These are phyloP conservation scores for Drosophila busckii DNA, from an alignment of 1,140 invertebrate genomes.

Conservation along the genomic window DNA sequence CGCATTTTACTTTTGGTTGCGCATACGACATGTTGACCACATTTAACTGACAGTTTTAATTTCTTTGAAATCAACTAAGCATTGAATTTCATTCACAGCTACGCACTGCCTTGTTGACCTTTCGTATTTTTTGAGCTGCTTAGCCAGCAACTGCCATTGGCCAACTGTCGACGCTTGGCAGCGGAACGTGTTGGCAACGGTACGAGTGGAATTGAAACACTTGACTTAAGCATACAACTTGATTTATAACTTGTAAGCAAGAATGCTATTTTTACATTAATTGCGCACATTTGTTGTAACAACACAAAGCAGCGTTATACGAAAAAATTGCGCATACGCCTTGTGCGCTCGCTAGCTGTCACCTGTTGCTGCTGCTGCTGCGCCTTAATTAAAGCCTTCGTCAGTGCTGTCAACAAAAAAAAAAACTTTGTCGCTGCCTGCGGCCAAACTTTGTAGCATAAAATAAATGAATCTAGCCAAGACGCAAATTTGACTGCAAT, in stretches of 20 bases:
- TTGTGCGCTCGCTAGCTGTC: constrained; percentile 14
- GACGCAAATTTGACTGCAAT: too few species aligned
- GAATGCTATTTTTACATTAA: constrained; percentile 19
- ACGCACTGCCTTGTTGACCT: too few species aligned
- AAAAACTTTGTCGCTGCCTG: constrained; percentile 40
- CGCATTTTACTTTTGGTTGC: constrained; percentile 3
- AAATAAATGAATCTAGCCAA: constrained; percentile 73
- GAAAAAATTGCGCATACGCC: not conserved
- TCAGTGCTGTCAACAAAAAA: constrained; percentile 1
- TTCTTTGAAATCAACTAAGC: not conserved
- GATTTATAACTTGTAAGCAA: too few species aligned
- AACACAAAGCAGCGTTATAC: too few species aligned
- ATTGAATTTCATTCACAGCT: constrained; percentile 8
- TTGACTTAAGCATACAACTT: constrained; percentile 51
- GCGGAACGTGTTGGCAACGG: constrained; percentile 49
- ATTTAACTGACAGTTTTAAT: not conserved
- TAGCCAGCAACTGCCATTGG: constrained; percentile 30
- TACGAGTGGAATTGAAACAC: constrained; percentile 37
- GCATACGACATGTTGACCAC: constrained; percentile 29
- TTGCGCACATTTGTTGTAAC: constrained; percentile 35
- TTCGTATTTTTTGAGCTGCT: too few species aligned
- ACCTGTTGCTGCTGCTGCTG: constrained; percentile 49
- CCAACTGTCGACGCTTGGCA: constrained; percentile 33
- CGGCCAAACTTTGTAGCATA: constrained; percentile 26
- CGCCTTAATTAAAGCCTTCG: constrained; percentile 49